Conservation (phyloP, 2,797 vertebrate species). For the Acanthiza pusilla region DNA sequence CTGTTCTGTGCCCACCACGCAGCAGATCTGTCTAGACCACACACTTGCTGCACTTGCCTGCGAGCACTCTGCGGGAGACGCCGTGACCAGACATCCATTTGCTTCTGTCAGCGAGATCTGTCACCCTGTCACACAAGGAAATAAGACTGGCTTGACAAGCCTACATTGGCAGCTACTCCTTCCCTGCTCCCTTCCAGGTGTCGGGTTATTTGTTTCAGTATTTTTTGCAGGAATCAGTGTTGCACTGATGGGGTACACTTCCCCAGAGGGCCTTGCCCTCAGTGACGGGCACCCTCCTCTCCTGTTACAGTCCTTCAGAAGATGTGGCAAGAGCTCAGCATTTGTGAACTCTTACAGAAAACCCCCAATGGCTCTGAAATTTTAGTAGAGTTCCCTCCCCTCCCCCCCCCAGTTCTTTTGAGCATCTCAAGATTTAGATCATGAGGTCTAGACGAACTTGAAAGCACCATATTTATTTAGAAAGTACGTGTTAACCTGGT, state of each 20-base stretch:
- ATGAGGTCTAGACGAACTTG: conserved; percentile 18
- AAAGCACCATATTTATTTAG: conserved; percentile 50
- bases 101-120: conserved; percentile 45
- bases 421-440: conserved; percentile 10
- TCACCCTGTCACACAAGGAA: conserved; percentile 48
- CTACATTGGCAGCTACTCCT: conserved; percentile 10
- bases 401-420: not conserved
- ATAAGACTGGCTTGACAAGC: conserved; percentile 32
- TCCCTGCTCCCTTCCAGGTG: conserved; percentile 34
- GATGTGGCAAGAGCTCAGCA: not conserved
- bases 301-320: not conserved
- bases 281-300: not conserved
- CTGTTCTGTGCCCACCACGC: not conserved
- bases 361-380: not conserved
- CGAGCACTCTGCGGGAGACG: not conserved
- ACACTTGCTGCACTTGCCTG: not conserved
- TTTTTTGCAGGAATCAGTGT: not conserved
- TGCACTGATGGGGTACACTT: not conserved
- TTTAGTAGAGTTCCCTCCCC: not conserved
- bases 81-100: conserved; percentile 49
- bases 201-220: not conserved
- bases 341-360: not conserved
- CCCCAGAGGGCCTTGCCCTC: not conserved
- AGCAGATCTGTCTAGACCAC: conserved; percentile 43
- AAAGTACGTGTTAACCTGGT: conserved; percentile 41